Evolutionary conservation across 2,113 vertebrate species (phyloP), one percentile per base, ranked within the genome.

Genomic region (Bubalus kerabau): DNA sequence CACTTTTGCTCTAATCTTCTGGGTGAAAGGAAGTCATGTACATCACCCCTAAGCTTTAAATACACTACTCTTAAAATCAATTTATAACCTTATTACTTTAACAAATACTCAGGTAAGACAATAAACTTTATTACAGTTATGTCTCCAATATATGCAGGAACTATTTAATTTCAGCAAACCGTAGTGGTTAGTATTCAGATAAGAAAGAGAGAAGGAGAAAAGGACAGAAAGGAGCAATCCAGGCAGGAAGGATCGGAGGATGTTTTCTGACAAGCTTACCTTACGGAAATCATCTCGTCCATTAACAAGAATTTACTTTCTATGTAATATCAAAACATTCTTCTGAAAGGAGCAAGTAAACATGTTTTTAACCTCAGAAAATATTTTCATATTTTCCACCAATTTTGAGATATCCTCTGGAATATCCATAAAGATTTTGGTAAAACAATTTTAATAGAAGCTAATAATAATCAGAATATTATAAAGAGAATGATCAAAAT

Each of bases 31-130:
- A 98, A 97, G 90, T 59, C 2, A 91, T 94, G 57, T 54, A 96
- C 2, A 36, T 90, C 96, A 57, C 82, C 19, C 54, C 64, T 59
- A 94, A 87, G 7, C 26, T 92, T 96, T 96, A 96, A 95, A 60
- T 91, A 19, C 0, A 14, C 92, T 28, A 13, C 46, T 32, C 57
- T 26, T 92, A 46, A 96, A 97, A 95, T 28, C 52, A 56, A 95
- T 96, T 56, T 56, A 97, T 98, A 97, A 92, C 40, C 43, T 80
- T 50, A 97, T 16, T 91, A 96, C 23, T 92, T 94, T 81, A 94
- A 40, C 67, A 87, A 93, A 94, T 74, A 92, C 52, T 92, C 80
- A 56, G 87, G 52, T 85, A 96, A 95, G 36, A 26, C 74, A 97
- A 43, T 94, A 97, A 97, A 91, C 0, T 60, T 57, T 59, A 21